A percentile compares a stretch with the other conserved stretches of the same genome.
Conservation (phyloP, 2,888 invertebrate genomes). For the Habrosyne pyritoides region DNA sequence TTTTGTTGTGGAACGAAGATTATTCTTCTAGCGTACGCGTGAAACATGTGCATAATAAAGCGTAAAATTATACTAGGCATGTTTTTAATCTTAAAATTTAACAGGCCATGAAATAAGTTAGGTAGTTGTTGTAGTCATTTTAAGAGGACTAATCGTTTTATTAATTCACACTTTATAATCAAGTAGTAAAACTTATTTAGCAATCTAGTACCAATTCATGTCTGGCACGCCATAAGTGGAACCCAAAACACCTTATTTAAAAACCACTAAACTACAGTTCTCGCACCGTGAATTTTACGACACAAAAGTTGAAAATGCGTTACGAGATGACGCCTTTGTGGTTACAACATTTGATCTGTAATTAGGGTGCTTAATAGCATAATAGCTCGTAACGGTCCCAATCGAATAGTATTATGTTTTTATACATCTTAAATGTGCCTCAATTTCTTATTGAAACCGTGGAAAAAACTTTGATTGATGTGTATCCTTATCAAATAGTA, state of each 20-base stretch:
- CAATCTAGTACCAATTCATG: background rate
- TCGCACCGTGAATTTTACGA: conserved; percentile 63
- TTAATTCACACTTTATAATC: background rate
- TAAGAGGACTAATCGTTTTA: background rate
- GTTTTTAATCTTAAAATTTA: conserved; percentile 5
- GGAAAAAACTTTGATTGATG: conserved; percentile 51
- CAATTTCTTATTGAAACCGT: conserved; percentile 51
- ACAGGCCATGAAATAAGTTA: background rate
- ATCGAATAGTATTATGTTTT: conserved; percentile 70
- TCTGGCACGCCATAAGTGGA: conserved; percentile 42
- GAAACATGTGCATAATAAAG: conserved; percentile 1
- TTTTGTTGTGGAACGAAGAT: conserved; percentile 24
- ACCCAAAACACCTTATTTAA: conserved; percentile 55
- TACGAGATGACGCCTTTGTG: conserved; percentile 74
- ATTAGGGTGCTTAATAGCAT: conserved; percentile 77
- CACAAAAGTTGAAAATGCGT: conserved; percentile 69
- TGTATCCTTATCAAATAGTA: conserved; percentile 50
- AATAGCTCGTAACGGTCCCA: conserved; percentile 74
- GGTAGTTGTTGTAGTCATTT: background rate
- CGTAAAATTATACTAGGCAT: conserved; percentile 8
- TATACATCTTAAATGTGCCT: conserved; percentile 47
- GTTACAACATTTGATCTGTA: conserved; percentile 76
- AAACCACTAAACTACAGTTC: conserved; percentile 65
- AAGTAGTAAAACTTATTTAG: too few species aligned
- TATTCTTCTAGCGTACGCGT: conserved; percentile 1